These are phyloP conservation scores for Acanthisitta chloris DNA, from an alignment of 2,113 vertebrate genomes.

Conservation along the genomic window DNA sequence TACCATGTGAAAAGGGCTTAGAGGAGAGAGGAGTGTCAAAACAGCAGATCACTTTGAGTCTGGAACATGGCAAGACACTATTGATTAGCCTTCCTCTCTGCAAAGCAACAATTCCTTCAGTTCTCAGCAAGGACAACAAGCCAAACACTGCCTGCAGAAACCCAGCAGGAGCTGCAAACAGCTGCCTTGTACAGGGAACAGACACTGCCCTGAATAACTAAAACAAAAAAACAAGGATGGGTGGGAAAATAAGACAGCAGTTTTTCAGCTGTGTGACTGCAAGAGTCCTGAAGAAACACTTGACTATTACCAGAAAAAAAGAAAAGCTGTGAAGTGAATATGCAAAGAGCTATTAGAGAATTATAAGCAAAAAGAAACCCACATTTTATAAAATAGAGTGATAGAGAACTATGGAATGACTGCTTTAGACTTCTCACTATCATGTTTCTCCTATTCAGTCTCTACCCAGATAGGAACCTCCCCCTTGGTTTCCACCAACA, in stretches of 20 bases:
- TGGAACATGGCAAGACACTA: background rate
- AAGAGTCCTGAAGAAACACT: background rate
- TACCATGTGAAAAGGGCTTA: background rate
- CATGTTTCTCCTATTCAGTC: background rate
- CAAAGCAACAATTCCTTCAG: conserved; percentile 9
- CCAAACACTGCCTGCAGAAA: background rate
- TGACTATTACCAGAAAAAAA: background rate
- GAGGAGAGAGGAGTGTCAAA: background rate
- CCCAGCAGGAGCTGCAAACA: background rate
- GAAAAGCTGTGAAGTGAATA: background rate
- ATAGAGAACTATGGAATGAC: background rate
- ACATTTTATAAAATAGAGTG: background rate
- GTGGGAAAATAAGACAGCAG: background rate
- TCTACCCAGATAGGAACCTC: background rate
- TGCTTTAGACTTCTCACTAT: background rate
- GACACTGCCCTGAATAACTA: background rate
- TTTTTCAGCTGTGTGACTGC: background rate
- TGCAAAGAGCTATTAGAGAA: background rate
- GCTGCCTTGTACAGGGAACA: background rate
- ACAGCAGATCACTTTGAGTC: background rate
- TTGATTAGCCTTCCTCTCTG: background rate
- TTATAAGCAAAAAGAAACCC: background rate
- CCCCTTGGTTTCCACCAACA: background rate
- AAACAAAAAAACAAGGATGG: background rate
- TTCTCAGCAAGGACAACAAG: background rate